These are phyloP conservation scores for Pelecanus crispus DNA, from an alignment of 2,113 vertebrate genomes.

Conservation along the genomic window DNA sequence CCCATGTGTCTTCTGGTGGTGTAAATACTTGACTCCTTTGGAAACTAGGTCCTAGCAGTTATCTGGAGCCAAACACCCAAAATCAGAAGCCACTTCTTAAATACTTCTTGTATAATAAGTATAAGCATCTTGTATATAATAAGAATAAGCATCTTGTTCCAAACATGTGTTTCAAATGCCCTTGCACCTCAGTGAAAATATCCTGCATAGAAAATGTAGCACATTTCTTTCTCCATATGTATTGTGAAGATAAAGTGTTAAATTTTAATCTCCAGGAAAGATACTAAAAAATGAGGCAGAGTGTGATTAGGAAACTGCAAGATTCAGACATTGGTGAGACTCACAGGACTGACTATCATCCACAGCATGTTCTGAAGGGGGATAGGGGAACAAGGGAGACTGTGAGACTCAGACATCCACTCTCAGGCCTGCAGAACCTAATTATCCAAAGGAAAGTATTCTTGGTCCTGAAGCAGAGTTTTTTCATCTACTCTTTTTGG, in stretches of 20 bases:
- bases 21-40: neutral
- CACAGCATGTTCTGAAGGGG: neutral
- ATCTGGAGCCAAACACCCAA: neutral
- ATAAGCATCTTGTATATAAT: neutral
- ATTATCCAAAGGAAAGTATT: neutral
- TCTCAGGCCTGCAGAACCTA: neutral
- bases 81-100: neutral
- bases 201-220: neutral
- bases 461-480: neutral
- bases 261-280: neutral
- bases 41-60: neutral
- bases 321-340: neutral
- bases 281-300: neutral
- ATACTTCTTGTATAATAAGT: neutral
- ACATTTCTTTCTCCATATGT: neutral
- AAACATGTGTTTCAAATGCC: neutral
- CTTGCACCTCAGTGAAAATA: neutral
- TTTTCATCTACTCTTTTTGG: neutral
- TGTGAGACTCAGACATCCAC: no score
- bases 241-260: neutral
- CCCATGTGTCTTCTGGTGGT: accelerated
- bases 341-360: neutral
- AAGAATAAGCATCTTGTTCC: neutral
- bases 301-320: neutral
- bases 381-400: neutral